Evolutionary conservation across 2,797 vertebrate species (phyloP).

Genomic region (Cottoperca gobio): DNA sequence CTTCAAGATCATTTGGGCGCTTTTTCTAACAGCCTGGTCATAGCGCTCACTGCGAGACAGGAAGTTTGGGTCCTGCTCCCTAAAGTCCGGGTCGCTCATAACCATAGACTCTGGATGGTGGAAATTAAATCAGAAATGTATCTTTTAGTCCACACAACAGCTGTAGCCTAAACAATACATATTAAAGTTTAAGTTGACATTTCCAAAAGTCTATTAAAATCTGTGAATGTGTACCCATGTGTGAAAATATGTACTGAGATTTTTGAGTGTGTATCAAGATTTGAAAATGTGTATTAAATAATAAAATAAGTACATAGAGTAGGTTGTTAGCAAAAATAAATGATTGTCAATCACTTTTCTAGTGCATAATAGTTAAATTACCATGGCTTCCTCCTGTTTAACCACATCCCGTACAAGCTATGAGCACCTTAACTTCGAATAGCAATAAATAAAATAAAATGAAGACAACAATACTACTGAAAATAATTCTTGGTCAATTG

Average conservation of each 20-base stretch:
- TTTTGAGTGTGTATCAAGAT: neutral
- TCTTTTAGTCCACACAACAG: neutral
- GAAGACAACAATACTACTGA: neutral
- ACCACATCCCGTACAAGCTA: neutral
- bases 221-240: neutral
- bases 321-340: neutral
- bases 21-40: slow-evolving; percentile 92
- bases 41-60: slow-evolving; percentile 94
- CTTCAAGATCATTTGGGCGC: slow-evolving; percentile 92
- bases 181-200: neutral
- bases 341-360: neutral
- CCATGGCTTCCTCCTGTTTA: neutral
- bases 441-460: neutral
- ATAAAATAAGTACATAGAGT: neutral
- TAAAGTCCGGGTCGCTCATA: slow-evolving; percentile 91
- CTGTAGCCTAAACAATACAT: neutral
- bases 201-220: neutral
- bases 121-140: slow-evolving; percentile 26
- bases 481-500: neutral
- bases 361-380: neutral
- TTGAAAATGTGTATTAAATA: neutral
- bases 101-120: slow-evolving; percentile 86
- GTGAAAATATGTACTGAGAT: neutral
- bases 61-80: slow-evolving; percentile 93
- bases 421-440: neutral